Evolutionary conservation across 1,140 invertebrate genomes (phyloP), one percentile per base, ranked within the genome.

Genomic region (Drosophila nasuta): DNA sequence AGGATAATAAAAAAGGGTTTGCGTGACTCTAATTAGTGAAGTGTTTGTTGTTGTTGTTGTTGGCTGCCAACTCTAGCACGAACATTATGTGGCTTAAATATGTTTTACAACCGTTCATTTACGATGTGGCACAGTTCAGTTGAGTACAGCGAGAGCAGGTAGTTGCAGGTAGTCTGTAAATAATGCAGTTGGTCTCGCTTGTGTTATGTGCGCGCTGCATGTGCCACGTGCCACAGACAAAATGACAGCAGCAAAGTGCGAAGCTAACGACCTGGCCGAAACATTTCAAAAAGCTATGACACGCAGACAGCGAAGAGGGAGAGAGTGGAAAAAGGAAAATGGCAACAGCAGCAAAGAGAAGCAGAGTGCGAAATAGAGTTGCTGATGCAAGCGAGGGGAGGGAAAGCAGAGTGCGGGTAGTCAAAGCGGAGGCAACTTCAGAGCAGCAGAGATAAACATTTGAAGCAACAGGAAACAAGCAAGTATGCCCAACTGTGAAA

Each of bases 231-330:
- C 49, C 51, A 48, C 68, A 41, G 5, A 38, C 58, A 52, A 70
- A 69, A 81, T 81, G 82, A 83, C 67, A 81, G 70, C 78, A 66
- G 59, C 65, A 82, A 88, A 88, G 85, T 83, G 85, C 74, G 77
- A 75, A 81, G 73, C 70, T 72, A 78, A 88, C 83, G 80, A 88
- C 69, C 66, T 88, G 80, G 64, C 64, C 81, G 56, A 77, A 75
- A 82, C 63, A 71, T 77, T 74, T 77, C 63, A 64, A 71, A 86
- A 81, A 69, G 63, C 51, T 38, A 38, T n/a, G 17, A 49, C 13
- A 1, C 5, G 54, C n/a, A 15, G 1, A 10, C 35, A 57, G 35
- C 25, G 4, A 8, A 30, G 38, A 1, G 20, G 20, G 3, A 10
- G 15, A 5, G 20, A n/a, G 2, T 4, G 46, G 30, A 5, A 13